Evolutionary conservation across 2,888 invertebrate species (phyloP), one percentile per base, ranked within the genome.

Genomic region (Ceramica pisi): DNA sequence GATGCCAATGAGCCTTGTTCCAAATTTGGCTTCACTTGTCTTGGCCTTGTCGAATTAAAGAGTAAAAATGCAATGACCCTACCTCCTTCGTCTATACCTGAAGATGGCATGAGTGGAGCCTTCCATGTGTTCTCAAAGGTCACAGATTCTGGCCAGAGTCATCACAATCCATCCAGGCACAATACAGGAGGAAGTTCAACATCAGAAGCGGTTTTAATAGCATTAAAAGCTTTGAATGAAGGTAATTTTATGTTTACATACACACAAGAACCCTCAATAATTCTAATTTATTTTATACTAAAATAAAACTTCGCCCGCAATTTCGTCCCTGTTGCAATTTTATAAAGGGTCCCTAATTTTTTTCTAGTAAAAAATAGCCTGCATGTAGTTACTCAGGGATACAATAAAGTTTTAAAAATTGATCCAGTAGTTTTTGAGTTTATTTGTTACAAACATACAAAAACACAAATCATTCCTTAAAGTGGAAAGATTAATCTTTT

Each of bases 1-100:
- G 99, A 99, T 90, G 97, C 98, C 19, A 97, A 97, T 75, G 99
- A 99, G 93, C 97, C 98, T 1, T 98, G 99, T 83, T 98, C 98
- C 0, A 99, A 99, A 93, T 99, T 99, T 93, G 98, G 98, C 41
- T 99, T 99, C 91, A 97, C 97, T 16, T 98, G 98, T 86, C 96
- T 99, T 19, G 99, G 99, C 8, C 96, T 99, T 21, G 98, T 99
- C 0, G 98, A 99, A 91, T 97, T 97, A 78, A 97, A 97, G 86
- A 91, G 87, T 71, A 94, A 92, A 79, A 88, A 86, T 75, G 84
- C 85, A n/a, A 77, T 88, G 53, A 88, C 90, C 23, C 87, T 92
- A 16, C 88, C 90, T 3, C 89, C 94, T 10, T 87, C 91, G 51
- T 93, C 94, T 23, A 92, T 95, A 82, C 93, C 94, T 5, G 95